These are phyloP conservation scores for Peromyscus maniculatus DNA, from an alignment of 2,113 vertebrate species.

Conservation along the genomic window DNA sequence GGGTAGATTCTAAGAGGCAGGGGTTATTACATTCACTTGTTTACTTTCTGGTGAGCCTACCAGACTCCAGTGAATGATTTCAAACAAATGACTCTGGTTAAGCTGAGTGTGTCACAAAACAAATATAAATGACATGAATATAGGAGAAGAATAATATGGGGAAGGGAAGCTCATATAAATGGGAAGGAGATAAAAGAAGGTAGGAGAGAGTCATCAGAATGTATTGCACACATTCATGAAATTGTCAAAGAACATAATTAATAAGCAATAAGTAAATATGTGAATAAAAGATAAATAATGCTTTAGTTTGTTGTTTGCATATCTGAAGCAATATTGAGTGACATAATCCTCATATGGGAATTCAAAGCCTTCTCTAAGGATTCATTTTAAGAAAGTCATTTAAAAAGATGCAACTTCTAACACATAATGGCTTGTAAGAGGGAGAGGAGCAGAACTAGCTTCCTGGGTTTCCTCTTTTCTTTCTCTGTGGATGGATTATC, in stretches of 20 bases:
- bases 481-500: not conserved
- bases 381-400: slow-evolving; percentile 18
- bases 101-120: not conserved
- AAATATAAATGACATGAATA: not conserved
- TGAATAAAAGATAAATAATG: not conserved
- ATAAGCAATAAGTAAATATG: not conserved
- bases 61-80: not conserved
- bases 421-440: not conserved
- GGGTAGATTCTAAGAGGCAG: not conserved
- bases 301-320: not conserved
- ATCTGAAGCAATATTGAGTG: not conserved
- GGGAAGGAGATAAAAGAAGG: no score
- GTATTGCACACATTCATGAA: not conserved
- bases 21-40: not conserved
- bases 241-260: not conserved
- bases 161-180: not conserved
- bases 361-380: not conserved
- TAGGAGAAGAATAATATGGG: no score
- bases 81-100: not conserved
- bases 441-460: not conserved
- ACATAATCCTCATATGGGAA: not conserved
- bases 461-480: not conserved
- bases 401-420: not conserved
- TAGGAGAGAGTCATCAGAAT: not conserved
- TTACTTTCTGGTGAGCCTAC: not conserved